Conservation (phyloP, 2,797 vertebrate species). For the Sebastes jordani region DNA sequence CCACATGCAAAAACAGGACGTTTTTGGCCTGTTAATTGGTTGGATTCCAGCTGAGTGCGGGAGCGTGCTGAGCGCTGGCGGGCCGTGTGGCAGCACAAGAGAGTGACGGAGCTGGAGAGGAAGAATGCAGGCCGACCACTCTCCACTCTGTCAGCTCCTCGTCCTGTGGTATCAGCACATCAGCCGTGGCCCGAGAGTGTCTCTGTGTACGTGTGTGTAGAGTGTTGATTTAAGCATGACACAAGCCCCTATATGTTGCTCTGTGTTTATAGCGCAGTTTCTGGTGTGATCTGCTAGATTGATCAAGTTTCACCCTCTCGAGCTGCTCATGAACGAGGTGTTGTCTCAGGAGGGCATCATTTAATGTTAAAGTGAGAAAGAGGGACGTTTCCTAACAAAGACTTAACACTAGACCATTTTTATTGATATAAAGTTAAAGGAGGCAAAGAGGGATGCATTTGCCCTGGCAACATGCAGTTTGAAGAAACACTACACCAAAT, state of each 20-base stretch:
- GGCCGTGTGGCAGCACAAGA: slow-evolving; percentile 48
- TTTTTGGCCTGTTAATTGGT: slow-evolving; percentile 59
- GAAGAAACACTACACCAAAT: background rate
- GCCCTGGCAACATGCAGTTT: background rate
- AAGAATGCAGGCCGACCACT: slow-evolving; percentile 74
- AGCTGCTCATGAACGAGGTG: background rate
- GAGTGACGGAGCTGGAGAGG: slow-evolving; percentile 40
- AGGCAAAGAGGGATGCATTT: background rate
- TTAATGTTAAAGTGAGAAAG: background rate
- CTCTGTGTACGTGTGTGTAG: background rate
- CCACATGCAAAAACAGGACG: slow-evolving; percentile 57
- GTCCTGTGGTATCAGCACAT: slow-evolving; percentile 56
- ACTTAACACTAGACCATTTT: background rate
- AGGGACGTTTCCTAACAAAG: background rate
- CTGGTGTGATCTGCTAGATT: slow-evolving; percentile 9
- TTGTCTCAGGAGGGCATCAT: background rate
- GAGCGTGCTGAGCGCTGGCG: slow-evolving; percentile 45
- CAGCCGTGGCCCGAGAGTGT: slow-evolving; percentile 7
- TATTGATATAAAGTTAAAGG: background rate
- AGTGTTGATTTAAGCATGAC: background rate
- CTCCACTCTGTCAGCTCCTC: slow-evolving; percentile 61
- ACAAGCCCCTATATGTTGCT: background rate
- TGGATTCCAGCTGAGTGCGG: slow-evolving; percentile 61
- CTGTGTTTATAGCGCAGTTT: background rate
- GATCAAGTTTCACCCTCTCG: slow-evolving; percentile 11